A percentile compares a stretch with the other conserved stretches of the same genome.
Evolutionary conservation across 2,797 vertebrate species (phyloP).

Genomic region (Orientallactaga sibirica): DNA sequence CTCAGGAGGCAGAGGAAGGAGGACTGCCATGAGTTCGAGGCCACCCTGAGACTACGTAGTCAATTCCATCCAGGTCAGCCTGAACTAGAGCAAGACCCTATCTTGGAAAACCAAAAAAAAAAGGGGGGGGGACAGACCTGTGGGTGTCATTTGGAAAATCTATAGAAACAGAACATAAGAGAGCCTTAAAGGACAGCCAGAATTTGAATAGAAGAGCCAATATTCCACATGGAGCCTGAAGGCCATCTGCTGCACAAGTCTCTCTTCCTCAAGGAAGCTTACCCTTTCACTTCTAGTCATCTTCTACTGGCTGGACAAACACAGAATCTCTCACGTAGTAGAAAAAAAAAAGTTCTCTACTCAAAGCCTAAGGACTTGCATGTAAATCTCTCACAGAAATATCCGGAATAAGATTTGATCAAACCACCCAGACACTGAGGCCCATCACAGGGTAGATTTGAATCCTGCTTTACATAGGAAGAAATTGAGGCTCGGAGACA

Average conservation of each 20-base stretch:
- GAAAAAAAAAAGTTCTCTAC: neutral
- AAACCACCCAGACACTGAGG: neutral
- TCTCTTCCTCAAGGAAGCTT: neutral
- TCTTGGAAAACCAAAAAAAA: too few relatives aligned
- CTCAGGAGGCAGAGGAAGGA: too few relatives aligned
- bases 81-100: too few relatives aligned
- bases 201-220: neutral
- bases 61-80: too few relatives aligned
- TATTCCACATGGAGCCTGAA: too few relatives aligned
- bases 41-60: too few relatives aligned
- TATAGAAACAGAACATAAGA: neutral
- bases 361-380: constrained; percentile 3
- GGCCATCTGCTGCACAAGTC: neutral
- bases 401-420: neutral
- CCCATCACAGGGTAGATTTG: neutral
- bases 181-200: neutral
- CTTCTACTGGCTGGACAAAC: neutral
- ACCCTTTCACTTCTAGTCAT: neutral
- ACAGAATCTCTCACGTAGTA: neutral
- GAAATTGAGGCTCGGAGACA: neutral
- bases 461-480: neutral
- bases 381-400: neutral
- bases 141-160: neutral
- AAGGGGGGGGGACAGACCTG: neutral
- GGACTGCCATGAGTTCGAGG: too few relatives aligned